phyloP scores from a whole-genome alignment of 2,113 vertebrate species.

The Mandrillus leucophaeus region DNA sequence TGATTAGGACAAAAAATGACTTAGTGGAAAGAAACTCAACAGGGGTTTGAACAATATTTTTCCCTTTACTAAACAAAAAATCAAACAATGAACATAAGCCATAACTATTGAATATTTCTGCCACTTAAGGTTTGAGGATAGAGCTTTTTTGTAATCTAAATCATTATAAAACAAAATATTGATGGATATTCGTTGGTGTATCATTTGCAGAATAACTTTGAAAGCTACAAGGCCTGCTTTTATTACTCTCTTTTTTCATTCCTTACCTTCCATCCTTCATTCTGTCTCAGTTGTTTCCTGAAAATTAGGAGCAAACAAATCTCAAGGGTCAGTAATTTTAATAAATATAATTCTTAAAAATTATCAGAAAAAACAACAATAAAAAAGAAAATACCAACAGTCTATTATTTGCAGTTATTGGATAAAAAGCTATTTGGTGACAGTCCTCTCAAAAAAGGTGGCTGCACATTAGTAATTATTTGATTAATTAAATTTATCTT shows the following conservation, averaged over 20 bases:
- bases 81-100: not conserved
- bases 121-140: not conserved
- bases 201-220: not conserved
- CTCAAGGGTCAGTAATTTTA: constrained; percentile 4
- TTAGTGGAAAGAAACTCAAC: constrained; percentile 9
- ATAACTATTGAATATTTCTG: not conserved
- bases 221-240: not conserved
- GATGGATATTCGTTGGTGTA: not conserved
- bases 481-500: not conserved
- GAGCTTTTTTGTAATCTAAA: constrained; percentile 2
- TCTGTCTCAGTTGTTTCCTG: not conserved
- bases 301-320: not conserved
- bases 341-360: not conserved
- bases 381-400: not conserved
- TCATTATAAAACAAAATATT: not conserved
- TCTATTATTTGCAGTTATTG: not conserved
- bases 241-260: not conserved
- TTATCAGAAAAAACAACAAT: not conserved
- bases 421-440: constrained; percentile 3
- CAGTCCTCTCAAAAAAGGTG: not conserved
- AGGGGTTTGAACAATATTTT: not conserved
- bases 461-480: not conserved
- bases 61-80: not conserved
- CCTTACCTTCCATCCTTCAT: not conserved
- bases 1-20: not conserved